These are phyloP conservation scores for Phaethon lepturus DNA, from an alignment of 2,113 vertebrate species.

Conservation along the genomic window DNA sequence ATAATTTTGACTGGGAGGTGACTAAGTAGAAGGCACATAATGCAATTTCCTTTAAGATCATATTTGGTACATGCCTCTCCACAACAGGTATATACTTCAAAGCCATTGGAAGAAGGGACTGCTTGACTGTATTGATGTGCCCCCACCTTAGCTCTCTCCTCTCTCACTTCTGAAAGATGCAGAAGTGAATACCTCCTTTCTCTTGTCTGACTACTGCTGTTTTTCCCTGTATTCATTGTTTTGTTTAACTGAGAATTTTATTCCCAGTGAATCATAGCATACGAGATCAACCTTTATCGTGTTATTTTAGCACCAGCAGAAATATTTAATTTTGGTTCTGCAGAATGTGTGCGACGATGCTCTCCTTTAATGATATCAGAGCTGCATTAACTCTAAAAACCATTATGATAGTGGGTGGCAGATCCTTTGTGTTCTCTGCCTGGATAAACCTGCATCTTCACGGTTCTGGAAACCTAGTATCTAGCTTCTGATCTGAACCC, in stretches of 20 bases:
- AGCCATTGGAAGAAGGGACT: neutral
- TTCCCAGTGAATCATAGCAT: neutral
- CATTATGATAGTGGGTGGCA: neutral
- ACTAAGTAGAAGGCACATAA: neutral
- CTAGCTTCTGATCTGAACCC: neutral
- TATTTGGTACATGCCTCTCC: neutral
- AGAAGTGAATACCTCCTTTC: neutral
- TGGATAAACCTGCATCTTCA: neutral
- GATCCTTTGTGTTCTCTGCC: neutral
- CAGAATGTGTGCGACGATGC: neutral
- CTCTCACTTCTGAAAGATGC: neutral
- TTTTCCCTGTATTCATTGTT: neutral
- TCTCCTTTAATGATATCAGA: neutral
- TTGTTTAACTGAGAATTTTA: neutral
- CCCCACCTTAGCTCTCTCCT: neutral
- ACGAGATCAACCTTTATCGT: neutral
- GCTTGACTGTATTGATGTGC: neutral
- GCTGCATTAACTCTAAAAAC: neutral
- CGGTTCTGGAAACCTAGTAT: neutral
- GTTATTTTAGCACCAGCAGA: neutral
- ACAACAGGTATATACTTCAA: neutral
- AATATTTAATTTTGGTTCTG: constrained; percentile 1
- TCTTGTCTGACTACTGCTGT: neutral
- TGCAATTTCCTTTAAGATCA: neutral
- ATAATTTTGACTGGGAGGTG: neutral